Evolutionary conservation across 2,797 vertebrate species (phyloP).

Genomic region (Muraenolepis orangiensis): DNA sequence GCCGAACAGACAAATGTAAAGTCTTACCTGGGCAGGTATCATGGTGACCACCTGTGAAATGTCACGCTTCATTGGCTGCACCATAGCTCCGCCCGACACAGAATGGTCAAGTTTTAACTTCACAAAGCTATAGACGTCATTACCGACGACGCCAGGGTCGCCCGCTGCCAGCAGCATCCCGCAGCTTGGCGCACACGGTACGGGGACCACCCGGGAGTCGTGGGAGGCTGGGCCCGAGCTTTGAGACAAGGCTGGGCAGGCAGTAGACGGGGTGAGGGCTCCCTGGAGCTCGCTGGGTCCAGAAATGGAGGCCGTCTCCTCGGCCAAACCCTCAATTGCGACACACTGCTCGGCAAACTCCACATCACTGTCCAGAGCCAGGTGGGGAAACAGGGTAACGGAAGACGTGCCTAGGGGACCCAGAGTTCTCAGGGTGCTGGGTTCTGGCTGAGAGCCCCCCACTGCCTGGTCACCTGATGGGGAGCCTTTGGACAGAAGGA

Average conservation of each 20-base stretch:
- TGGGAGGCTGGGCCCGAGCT: constrained; percentile 10
- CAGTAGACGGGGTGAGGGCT: constrained; percentile 55
- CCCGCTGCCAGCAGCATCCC: constrained; percentile 63
- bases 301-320: constrained; percentile 59
- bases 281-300: constrained; percentile 60
- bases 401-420: constrained; percentile 32
- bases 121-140: constrained; percentile 68
- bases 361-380: constrained; percentile 66
- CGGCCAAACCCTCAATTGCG: constrained; percentile 71
- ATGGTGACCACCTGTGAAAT: constrained; percentile 69
- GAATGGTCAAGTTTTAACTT: constrained; percentile 74
- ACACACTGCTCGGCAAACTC: constrained; percentile 78
- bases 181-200: background rate
- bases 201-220: background rate
- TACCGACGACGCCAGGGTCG: constrained; percentile 65
- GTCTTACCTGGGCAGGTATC: constrained; percentile 70
- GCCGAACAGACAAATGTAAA: background rate
- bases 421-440: constrained; percentile 62
- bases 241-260: constrained; percentile 33
- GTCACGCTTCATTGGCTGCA: constrained; percentile 65
- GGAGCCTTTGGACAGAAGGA: constrained; percentile 83
- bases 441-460: constrained; percentile 65
- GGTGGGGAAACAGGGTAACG: constrained; percentile 48
- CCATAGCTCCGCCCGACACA: constrained; percentile 15
- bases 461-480: constrained; percentile 69